These are phyloP conservation scores for Ashinkailepas kermadecensis DNA, from an alignment of 2,888 invertebrate species.

Conservation along the genomic window DNA sequence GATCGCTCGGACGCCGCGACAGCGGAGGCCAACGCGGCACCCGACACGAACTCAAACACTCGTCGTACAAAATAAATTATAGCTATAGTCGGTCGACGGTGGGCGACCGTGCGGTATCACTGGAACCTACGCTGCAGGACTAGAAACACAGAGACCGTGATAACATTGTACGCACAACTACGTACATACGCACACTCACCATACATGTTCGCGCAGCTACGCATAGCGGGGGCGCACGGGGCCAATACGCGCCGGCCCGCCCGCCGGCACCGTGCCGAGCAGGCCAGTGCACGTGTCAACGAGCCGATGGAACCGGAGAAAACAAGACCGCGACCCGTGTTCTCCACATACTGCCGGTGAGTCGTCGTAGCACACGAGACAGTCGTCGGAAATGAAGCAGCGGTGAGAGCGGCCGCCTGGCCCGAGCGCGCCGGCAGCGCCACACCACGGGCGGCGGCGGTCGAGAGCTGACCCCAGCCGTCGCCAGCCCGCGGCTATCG, in stretches of 20 bases:
- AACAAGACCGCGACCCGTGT: not conserved
- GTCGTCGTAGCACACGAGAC: not conserved
- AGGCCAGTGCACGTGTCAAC: not conserved
- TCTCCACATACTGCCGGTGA: not conserved
- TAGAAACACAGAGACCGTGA: constrained; percentile 16
- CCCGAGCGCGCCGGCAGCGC: not conserved
- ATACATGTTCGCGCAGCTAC: too few relatives aligned
- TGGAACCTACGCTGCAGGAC: not conserved
- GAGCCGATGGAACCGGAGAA: not conserved
- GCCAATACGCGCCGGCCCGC: not conserved
- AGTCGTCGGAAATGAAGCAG: not conserved
- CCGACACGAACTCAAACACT: too few relatives aligned
- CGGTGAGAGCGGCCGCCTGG: not conserved
- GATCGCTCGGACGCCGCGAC: not conserved
- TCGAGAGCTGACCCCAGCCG: not conserved
- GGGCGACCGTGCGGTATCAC: not conserved
- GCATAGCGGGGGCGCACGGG: not conserved
- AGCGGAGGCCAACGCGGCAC: not conserved
- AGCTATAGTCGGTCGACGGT: not conserved
- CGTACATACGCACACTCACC: not conserved
- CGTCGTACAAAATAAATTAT: not conserved
- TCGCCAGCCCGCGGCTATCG: not conserved
- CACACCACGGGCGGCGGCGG: not conserved
- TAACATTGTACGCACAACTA: not conserved
- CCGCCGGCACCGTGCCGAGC: not conserved